phyloP scores from a whole-genome alignment of 2,797 vertebrate genomes.

The Simalia tracyae region DNA sequence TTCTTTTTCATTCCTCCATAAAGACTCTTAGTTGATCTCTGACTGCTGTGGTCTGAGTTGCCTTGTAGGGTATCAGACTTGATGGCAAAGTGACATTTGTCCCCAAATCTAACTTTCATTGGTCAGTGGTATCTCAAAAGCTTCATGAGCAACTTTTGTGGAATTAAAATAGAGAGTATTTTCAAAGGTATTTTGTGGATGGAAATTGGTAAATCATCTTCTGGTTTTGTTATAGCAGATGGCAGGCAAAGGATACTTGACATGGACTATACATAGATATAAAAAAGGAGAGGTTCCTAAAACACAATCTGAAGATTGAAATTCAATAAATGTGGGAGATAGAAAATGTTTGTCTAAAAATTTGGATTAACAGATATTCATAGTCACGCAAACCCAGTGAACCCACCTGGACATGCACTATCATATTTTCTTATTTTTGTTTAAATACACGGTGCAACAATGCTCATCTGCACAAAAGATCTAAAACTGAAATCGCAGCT shows the following conservation, averaged over 20 bases:
- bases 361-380: conserved; percentile 12
- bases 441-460: conserved; percentile 55
- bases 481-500: conserved; percentile 45
- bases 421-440: conserved; percentile 59
- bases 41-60: neutral
- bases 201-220: neutral
- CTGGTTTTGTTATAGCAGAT: neutral
- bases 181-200: neutral
- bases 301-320: neutral
- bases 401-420: conserved; percentile 43
- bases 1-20: neutral
- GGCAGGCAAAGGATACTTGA: neutral
- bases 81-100: too few relatives aligned
- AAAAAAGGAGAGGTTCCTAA: neutral
- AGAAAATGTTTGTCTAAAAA: conserved; percentile 19
- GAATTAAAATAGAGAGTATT: neutral
- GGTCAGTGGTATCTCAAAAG: neutral
- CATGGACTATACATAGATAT: neutral
- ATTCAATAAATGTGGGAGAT: neutral
- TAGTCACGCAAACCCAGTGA: conserved; percentile 24
- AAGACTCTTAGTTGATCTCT: neutral
- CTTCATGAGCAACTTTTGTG: neutral
- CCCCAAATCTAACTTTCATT: neutral
- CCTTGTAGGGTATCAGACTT: neutral
- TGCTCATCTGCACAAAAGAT: conserved; percentile 47